Evolutionary conservation across 2,113 vertebrate genomes (phyloP), one percentile per base, ranked within the genome.

Genomic region (Pomatostomus ruficeps): DNA sequence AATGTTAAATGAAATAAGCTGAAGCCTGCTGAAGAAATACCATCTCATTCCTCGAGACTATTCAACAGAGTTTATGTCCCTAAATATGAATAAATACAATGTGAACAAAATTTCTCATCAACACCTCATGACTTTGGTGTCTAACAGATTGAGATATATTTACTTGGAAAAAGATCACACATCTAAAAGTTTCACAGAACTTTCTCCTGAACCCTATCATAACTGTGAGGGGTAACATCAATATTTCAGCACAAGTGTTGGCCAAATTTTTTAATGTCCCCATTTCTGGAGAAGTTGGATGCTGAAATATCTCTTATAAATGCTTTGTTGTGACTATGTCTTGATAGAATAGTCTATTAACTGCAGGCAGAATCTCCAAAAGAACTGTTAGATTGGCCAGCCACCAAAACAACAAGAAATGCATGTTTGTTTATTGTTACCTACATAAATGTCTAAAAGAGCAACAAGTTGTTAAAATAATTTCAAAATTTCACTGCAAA

Each of bases 1-100:
- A 91, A 84, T 57, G 80, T 72, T 95, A 95, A 84, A 63, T 80
- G 59, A 83, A 76, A 89, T 61, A 66, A 92, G 28, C 24, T 94
- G 42, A 61, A 88, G 21, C 29, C 40, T 89, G 18, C 11, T 48
- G 25, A 84, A 86, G 51, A 92, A 91, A 80, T 63, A 70, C 3
- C 40, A 36, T 78, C 52, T 78, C 4, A 63, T 67, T 85, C 33
- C 52, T 96, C 21, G 2, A 79, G 54, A 77, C 40, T 89, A 22
- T 78, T 72, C 59, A 75, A 33, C 22, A 59, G 31, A 81, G 9
- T 43, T 92, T 74, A 38, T 84, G 42, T 75, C 8, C 33, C 19
- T 68, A 11, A 49, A 62, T 79, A 82, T 89, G 38, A 83, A 85
- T 54, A 94, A 85, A 89, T 49, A 89, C 19, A 85, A 89, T 54